Evolutionary conservation across 2,113 vertebrate species (phyloP).

Genomic region (Callipepla californica): DNA sequence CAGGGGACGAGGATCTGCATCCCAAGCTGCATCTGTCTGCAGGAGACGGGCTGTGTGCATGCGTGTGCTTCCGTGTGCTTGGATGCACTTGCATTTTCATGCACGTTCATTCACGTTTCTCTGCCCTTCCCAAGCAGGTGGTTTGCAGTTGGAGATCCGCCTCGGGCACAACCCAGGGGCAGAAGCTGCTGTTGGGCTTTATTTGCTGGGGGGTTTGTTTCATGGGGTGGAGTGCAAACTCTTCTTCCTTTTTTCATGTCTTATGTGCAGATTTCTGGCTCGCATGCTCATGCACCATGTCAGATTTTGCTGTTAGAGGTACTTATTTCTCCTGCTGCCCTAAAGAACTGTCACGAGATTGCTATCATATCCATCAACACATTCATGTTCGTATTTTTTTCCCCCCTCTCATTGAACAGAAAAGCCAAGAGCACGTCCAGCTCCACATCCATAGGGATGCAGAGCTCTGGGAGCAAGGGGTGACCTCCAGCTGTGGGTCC

Average conservation of each 20-base stretch:
- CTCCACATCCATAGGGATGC: not conserved
- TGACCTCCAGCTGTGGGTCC: not conserved
- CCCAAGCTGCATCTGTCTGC: not conserved
- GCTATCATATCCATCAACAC: not conserved
- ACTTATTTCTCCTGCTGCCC: fast-evolving
- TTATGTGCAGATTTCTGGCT: fast-evolving
- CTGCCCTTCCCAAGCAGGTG: not conserved
- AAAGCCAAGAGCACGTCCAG: not conserved
- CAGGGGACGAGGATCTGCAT: fast-evolving
- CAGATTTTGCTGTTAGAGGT: not conserved
- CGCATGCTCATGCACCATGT: fast-evolving
- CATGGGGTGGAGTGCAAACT: not conserved
- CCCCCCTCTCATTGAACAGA: fast-evolving
- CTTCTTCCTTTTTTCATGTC: fast-evolving
- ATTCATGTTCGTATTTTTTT: not conserved
- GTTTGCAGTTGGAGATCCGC: not conserved
- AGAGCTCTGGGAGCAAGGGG: fast-evolving
- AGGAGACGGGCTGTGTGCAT: not conserved
- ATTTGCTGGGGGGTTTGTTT: not conserved
- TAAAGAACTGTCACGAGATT: not conserved
- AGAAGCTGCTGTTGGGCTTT: not conserved
- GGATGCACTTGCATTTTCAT: not conserved
- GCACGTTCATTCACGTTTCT: no score
- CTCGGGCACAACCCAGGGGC: fast-evolving
- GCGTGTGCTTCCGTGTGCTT: no score